These are phyloP conservation scores for Gonatopus flavifemur DNA, from an alignment of 1,140 invertebrate species.

Conservation along the genomic window DNA sequence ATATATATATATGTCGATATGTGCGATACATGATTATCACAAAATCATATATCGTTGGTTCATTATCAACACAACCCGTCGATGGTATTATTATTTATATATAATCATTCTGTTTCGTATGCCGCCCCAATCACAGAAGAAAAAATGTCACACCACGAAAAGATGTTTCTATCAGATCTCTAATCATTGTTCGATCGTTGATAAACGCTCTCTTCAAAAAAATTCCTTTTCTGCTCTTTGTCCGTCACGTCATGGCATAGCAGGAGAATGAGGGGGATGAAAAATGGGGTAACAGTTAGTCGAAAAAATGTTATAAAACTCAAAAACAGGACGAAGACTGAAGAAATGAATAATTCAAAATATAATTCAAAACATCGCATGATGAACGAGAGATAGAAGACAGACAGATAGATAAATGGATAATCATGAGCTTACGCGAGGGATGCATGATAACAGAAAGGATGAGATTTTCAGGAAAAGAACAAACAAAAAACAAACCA, in stretches of 20 bases:
- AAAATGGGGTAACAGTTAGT: constrained; percentile 24
- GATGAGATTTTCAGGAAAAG: constrained; percentile 10
- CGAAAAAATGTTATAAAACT: constrained; percentile 7
- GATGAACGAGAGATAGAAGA: not conserved
- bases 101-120: constrained; percentile 48
- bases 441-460: constrained; percentile 1
- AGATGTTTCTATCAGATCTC: constrained; percentile 46
- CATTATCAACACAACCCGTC: too few species aligned
- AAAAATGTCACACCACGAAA: constrained; percentile 68
- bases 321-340: constrained; percentile 9
- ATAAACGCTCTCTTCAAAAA: constrained; percentile 45
- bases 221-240: constrained; percentile 24
- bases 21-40: not conserved
- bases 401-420: constrained; percentile 3
- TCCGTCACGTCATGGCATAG: constrained; percentile 36
- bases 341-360: constrained; percentile 12
- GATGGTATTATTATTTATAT: too few species aligned
- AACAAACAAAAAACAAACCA: constrained; percentile 16
- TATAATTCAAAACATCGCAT: constrained; percentile 5
- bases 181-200: constrained; percentile 20
- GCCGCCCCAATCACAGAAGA: constrained; percentile 70
- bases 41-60: too few species aligned
- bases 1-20: constrained; percentile 7
- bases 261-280: constrained; percentile 18
- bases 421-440: not conserved